Evolutionary conservation across 2,113 vertebrate genomes (phyloP).

Genomic region (Phrynosoma platyrhinos): DNA sequence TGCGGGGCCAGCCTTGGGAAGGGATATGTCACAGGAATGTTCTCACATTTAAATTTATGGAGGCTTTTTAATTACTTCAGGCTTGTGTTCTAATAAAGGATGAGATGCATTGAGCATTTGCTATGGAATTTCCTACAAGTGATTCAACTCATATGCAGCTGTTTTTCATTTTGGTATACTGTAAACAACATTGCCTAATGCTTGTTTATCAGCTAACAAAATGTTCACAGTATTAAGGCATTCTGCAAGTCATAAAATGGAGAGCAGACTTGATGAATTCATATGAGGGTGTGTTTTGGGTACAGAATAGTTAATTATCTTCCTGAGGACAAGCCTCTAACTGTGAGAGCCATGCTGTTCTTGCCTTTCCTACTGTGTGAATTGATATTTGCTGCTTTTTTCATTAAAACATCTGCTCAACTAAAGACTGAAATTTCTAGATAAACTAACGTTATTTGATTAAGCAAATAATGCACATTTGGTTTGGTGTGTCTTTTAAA

Average conservation of each 20-base stretch:
- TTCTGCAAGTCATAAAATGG: conserved; percentile 3
- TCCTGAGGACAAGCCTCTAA: conserved; percentile 17
- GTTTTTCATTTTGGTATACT: neutral
- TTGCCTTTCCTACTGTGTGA: neutral
- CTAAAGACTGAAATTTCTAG: conserved; percentile 42
- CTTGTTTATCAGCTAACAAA: conserved; percentile 2
- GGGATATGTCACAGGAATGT: neutral
- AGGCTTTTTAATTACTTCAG: conserved; percentile 1
- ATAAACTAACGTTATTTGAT: conserved; percentile 54
- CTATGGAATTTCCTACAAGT: neutral
- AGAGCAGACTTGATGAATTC: neutral
- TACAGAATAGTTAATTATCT: conserved; percentile 15
- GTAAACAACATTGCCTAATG: neutral
- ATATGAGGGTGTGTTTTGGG: neutral
- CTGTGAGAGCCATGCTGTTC: neutral
- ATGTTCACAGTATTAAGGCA: neutral
- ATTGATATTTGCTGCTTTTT: neutral
- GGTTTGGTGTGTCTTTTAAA: conserved; percentile 61
- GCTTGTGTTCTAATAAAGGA: neutral
- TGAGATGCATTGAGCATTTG: neutral
- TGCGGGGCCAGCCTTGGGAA: too few species aligned
- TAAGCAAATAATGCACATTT: conserved; percentile 64
- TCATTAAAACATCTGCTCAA: conserved; percentile 22
- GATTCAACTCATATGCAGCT: neutral
- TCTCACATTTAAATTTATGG: neutral